Evolutionary conservation across 2,888 invertebrate species (phyloP), one percentile per base, ranked within the genome.

Genomic region (Melanostoma scalare): DNA sequence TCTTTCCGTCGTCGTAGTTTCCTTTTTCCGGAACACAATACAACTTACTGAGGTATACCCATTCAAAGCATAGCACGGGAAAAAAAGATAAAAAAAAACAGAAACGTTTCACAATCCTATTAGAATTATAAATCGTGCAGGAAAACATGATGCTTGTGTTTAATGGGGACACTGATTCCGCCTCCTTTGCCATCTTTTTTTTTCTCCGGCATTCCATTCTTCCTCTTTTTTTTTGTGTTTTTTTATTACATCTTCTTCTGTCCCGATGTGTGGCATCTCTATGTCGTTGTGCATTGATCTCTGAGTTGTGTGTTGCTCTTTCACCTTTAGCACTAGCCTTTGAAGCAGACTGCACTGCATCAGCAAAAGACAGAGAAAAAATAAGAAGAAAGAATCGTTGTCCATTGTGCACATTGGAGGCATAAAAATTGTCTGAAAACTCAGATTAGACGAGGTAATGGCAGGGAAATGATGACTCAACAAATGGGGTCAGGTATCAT

Each of bases 61-160:
- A 20, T 20, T 20, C 20, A 20, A 20, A 20, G 20, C 20, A 20
- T 20, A 20, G 20, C 20, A 20, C 20, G 20, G 1, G 20, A 20
- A 20, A 20, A 20, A 20, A 20, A 20, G 20, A 20, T 1, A 20
- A 20, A 20, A 20, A 20, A 1, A 20, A 20, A 20, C 20, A 20
- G 48, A 4, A 48, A 31, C 50, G 38, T 63, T 42, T 53, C 55
- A 73, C 63, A 65, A 74, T 74, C 65, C 73, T 56, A 56, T 65
- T 65, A 65, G 42, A 74, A 48, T 63, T 48, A 63, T 65, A 73
- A 65, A 73, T 73, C 56, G 61, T 56, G 52, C 61, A 31, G 53
- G 53, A 61, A 44, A 63, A 63, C 44, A 53, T 53, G 38, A 31
- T 61, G 30, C 52, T 48, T n/a, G 8, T n/a, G 35, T 48, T 61